Evolutionary conservation across 1,140 invertebrate species (phyloP), one percentile per base, ranked within the genome.

Genomic region (Halictus rubicundus): DNA sequence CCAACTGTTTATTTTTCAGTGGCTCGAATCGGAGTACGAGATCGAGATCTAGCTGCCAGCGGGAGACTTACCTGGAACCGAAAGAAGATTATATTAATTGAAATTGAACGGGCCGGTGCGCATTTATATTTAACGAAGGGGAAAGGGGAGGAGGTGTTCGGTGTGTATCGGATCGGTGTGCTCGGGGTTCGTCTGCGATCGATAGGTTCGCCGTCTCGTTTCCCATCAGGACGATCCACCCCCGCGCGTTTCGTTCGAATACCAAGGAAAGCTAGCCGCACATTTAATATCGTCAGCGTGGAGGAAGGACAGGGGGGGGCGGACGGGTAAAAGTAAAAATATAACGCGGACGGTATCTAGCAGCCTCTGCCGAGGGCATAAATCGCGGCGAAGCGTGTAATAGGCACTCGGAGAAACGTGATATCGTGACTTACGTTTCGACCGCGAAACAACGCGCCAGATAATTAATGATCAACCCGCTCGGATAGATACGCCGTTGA

Each of bases 401-500:
- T 78, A 78, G 69, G 76, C 69, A 61, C 59, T 78, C 32, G 68
- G 32, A 72, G 68, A 37, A 57, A 52, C 69, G 71, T 23, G 76
- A 78, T 78, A 78, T 71, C 76, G 76, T 78, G 76, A 78, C 76
- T 78, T 78, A 78, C 69, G 76, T 78, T 78, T 72, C 76, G 68
- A 46, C 68, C 60, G 60, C 60, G 76, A 65, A 72, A 78, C 76
- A 78, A 72, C 14, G 60, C 60, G 76, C 19, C 49, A 71, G 76
- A 78, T 78, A 78, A 78, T 78, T 78, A 78, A 78, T 78, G 72
- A 78, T 72, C 60, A 5, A 68, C 46, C 57, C 71, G 46, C 59
- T 42, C 23, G 60, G 76, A 72, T 78, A 78, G 76, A 78, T 78
- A 78, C 76, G 68, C 68, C 76, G 59, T 19, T 78, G 76, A 78